A percentile compares a stretch with the other conserved stretches of the same genome.
These are phyloP conservation scores for Pollimyrus isidori DNA, from an alignment of 2,113 vertebrate species.

Conservation along the genomic window DNA sequence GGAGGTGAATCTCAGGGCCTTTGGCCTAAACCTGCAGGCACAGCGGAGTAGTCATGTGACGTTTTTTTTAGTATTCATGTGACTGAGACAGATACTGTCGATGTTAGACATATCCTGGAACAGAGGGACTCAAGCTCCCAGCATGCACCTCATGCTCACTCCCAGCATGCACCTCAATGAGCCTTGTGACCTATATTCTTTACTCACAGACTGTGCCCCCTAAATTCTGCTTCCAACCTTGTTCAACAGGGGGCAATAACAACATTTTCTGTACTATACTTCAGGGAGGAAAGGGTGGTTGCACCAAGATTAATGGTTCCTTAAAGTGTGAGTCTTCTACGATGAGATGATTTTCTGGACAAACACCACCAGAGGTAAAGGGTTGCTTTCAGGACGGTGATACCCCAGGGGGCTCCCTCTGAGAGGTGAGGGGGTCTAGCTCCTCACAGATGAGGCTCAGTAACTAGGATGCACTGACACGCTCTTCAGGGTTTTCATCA, in stretches of 20 bases:
- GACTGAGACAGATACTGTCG: neutral
- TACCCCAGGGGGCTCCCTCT: neutral
- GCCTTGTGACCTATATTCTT: neutral
- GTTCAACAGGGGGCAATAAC: neutral
- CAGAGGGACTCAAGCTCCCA: neutral
- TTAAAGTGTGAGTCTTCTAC: neutral
- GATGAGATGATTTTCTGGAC: neutral
- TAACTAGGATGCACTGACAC: neutral
- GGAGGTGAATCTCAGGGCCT: neutral
- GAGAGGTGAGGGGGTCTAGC: neutral
- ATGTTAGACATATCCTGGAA: neutral
- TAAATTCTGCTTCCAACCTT: neutral
- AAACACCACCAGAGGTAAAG: neutral
- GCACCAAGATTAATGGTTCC: no score
- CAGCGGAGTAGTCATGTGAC: neutral
- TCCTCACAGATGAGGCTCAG: neutral
- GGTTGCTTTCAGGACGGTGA: neutral
- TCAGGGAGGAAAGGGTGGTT: neutral
- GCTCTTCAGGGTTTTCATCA: slow-evolving; percentile 17
- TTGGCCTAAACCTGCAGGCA: neutral
- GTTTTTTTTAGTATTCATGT: neutral
- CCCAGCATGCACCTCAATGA: neutral
- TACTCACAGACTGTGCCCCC: neutral
- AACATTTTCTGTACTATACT: neutral
- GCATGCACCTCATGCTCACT: neutral